These are phyloP conservation scores for Argyrosomus regius DNA, from an alignment of 2,797 vertebrate species.

Conservation along the genomic window DNA sequence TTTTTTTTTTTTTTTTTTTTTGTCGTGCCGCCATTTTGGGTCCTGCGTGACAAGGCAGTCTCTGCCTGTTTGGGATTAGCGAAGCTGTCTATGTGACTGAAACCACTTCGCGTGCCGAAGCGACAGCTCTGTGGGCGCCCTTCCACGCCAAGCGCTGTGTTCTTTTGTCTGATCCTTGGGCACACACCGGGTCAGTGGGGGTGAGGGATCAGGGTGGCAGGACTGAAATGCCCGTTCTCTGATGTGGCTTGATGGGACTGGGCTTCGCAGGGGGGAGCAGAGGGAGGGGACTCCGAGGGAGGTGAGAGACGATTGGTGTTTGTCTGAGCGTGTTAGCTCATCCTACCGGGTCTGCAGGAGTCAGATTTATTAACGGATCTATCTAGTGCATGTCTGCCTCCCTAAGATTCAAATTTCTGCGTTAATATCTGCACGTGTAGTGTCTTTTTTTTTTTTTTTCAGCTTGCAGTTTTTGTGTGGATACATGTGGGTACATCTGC, in stretches of 20 bases:
- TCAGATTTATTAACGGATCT: conserved; percentile 49
- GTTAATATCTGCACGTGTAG: conserved; percentile 15
- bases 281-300: conserved; percentile 59
- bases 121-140: conserved; percentile 72
- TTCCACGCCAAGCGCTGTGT: conserved; percentile 58
- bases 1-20: neutral
- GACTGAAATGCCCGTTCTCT: conserved; percentile 69
- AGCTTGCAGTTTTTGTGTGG: conserved; percentile 18
- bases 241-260: conserved; percentile 76
- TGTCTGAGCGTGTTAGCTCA: conserved; percentile 78
- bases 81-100: conserved; percentile 62
- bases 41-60: conserved; percentile 74
- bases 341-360: conserved; percentile 61
- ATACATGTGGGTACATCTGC: conserved; percentile 62
- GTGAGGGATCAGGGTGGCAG: conserved; percentile 65
- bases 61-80: conserved; percentile 62
- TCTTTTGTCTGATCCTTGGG: conserved; percentile 79
- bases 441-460: conserved; percentile 6
- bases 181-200: conserved; percentile 63
- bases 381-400: conserved; percentile 22
- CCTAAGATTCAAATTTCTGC: conserved; percentile 18
- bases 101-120: conserved; percentile 65
- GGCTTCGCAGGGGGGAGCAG: conserved; percentile 40
- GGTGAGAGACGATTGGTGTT: conserved; percentile 66
- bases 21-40: conserved; percentile 49